Evolutionary conservation across 2,797 vertebrate genomes (phyloP).

Genomic region (Anguilla obscura): DNA sequence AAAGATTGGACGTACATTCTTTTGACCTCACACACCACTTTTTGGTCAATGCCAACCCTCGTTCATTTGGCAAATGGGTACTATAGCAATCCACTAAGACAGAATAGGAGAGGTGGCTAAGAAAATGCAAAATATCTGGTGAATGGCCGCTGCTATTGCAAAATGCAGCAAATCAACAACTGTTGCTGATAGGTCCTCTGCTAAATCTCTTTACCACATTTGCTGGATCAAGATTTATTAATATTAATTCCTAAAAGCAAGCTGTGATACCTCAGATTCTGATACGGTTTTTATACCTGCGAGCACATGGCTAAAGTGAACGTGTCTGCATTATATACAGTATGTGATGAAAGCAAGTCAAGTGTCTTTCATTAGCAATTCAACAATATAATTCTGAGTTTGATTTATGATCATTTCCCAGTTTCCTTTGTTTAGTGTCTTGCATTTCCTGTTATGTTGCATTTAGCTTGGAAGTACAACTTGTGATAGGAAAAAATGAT

Average conservation of each 20-base stretch:
- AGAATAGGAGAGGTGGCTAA: not conserved
- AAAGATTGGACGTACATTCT: not conserved
- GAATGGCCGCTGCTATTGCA: not conserved
- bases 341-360: not conserved
- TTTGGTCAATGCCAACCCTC: not conserved
- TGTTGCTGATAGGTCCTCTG: not conserved
- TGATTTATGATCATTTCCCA: slow-evolving; percentile 29
- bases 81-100: not conserved
- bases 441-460: slow-evolving; percentile 28
- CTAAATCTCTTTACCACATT: not conserved
- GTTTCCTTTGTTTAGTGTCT: slow-evolving; percentile 25
- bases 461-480: slow-evolving; percentile 30
- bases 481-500: slow-evolving; percentile 22
- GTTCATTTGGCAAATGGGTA: not conserved
- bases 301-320: not conserved
- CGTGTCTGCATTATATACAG: not conserved
- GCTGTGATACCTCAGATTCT: not conserved
- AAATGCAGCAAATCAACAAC: not conserved
- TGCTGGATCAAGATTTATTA: not conserved
- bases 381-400: slow-evolving; percentile 9
- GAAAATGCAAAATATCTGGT: not conserved
- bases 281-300: not conserved
- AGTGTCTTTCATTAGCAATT: slow-evolving; percentile 1
- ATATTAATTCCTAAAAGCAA: slow-evolving; percentile 8
- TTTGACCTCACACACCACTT: not conserved